Evolutionary conservation across 2,113 vertebrate genomes (phyloP).

Genomic region (Callopanchax toddi): DNA sequence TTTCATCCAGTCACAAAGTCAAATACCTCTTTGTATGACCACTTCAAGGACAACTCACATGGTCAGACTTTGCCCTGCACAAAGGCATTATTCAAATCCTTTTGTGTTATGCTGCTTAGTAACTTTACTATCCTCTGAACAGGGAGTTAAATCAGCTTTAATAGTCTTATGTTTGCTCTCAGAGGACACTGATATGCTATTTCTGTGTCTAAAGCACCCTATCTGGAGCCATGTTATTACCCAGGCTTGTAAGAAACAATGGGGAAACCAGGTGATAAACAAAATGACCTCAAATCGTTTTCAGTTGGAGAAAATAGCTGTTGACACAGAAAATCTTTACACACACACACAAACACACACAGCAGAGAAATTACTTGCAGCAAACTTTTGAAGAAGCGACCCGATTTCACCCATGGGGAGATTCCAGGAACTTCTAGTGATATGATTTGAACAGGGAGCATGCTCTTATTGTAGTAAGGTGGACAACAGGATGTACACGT

Average conservation of each 20-base stretch:
- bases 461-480: background rate
- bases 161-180: constrained; percentile 58
- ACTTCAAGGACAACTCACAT: constrained; percentile 47
- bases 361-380: background rate
- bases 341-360: background rate
- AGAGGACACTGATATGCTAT: constrained; percentile 36
- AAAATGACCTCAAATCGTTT: constrained; percentile 40
- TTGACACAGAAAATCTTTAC: constrained; percentile 10
- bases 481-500: background rate
- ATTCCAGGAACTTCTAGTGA: background rate
- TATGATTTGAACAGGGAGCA: no score
- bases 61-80: constrained; percentile 18
- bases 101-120: constrained; percentile 40
- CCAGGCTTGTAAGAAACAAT: constrained; percentile 38
- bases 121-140: constrained; percentile 43
- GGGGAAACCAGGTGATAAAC: constrained; percentile 40
- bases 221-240: constrained; percentile 16
- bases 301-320: constrained; percentile 13
- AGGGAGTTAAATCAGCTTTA: constrained; percentile 50
- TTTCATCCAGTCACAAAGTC: background rate
- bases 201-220: constrained; percentile 43
- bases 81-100: constrained; percentile 57
- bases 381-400: background rate
- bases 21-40: constrained; percentile 16
- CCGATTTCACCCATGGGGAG: background rate